Conservation (phyloP, 1,140 invertebrate genomes). For the Polypedilum pembai region DNA sequence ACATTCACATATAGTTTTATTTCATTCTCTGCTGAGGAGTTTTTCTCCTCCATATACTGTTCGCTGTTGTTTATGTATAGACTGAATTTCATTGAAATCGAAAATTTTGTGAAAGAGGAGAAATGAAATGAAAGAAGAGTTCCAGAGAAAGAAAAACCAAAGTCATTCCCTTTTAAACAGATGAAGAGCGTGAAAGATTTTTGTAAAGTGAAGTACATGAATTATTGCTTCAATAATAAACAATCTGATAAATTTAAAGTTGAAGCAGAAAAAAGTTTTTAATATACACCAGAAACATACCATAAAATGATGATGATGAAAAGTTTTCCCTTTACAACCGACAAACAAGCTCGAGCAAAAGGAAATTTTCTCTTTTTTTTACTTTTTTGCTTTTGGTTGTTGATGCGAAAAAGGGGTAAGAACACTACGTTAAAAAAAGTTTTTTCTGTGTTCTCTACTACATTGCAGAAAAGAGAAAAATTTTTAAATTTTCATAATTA, state of each 20-base stretch:
- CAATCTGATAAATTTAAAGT: no score
- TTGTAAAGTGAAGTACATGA: no score
- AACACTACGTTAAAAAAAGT: not conserved
- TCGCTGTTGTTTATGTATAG: not conserved
- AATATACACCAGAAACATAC: no score
- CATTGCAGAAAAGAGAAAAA: not conserved
- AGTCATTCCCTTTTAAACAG: no score
- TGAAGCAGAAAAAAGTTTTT: no score
- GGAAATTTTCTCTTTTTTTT: no score
- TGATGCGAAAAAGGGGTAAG: not conserved
- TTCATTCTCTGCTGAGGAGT: not conserved
- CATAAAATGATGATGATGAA: no score
- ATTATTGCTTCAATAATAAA: no score
- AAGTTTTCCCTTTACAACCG: no score
- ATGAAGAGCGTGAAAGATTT: no score
- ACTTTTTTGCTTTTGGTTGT: not conserved
- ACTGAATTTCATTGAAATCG: not conserved
- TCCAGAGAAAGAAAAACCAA: no score
- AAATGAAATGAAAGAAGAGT: not conserved
- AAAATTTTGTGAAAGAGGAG: not conserved
- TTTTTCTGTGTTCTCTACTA: not conserved
- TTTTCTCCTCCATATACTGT: not conserved
- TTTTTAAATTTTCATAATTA: constrained; percentile 6
- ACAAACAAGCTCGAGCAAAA: no score
- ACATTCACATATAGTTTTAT: not conserved